Percentiles rank a stretch among this genome's conserved stretches.
Conservation (phyloP, 35 echinoderm and acorn worm genomes). For the Patiria miniata region DNA sequence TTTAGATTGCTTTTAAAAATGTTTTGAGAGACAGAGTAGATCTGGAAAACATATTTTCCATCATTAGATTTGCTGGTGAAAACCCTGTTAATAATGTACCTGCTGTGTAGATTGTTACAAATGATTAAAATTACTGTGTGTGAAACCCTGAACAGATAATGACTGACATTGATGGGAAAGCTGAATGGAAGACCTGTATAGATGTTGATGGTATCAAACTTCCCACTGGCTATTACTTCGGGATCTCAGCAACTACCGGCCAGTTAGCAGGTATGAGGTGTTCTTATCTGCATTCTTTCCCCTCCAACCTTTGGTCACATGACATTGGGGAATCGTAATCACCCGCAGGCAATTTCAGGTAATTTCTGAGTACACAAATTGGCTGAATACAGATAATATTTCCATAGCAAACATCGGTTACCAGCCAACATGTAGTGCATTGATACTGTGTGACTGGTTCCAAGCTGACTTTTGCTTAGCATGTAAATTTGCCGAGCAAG, state of each 20-base stretch:
- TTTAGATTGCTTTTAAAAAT: too few relatives aligned
- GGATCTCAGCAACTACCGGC: conserved; percentile 82
- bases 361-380: neutral
- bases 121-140: too few relatives aligned
- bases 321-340: neutral
- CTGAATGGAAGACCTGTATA: conserved; percentile 92
- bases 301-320: neutral
- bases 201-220: conserved; percentile 66
- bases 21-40: too few relatives aligned
- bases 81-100: too few relatives aligned
- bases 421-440: too few relatives aligned
- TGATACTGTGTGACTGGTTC: too few relatives aligned
- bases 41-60: too few relatives aligned
- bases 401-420: too few relatives aligned
- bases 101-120: too few relatives aligned
- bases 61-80: too few relatives aligned
- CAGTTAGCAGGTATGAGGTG: conserved; percentile 78
- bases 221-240: conserved; percentile 92
- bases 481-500: too few relatives aligned
- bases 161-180: conserved; percentile 83
- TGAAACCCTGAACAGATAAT: conserved; percentile 69
- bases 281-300: neutral
- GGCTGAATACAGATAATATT: neutral
- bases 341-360: neutral
- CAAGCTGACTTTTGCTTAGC: too few relatives aligned